Evolutionary conservation across 2,888 invertebrate species (phyloP), one percentile per base, ranked within the genome.

Genomic region (Saturnia pavonia): DNA sequence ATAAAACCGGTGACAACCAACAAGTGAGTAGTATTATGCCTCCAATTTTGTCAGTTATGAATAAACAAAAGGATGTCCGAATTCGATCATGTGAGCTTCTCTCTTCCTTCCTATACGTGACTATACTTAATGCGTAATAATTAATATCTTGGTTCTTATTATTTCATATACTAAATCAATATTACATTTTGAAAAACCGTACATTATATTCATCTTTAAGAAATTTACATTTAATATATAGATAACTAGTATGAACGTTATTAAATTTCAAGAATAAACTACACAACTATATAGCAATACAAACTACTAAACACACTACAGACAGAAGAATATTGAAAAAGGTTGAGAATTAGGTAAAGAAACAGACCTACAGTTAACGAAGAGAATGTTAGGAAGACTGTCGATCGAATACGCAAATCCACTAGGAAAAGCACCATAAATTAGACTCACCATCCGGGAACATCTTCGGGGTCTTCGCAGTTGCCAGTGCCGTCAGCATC

Each of bases 401-500:
- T 63, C 45, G 67, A 72, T 72, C 72, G 72, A 72, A 72, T 72
- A 67, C 72, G 63, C 68, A 69, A 57, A 69, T 67, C 69, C 51
- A 60, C 51, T 76, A 69, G 69, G 25, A 65, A 57, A 25, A 69
- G 22, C 22, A 48, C 60, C 68, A 43, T 70, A 54, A 72, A 71
- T 51, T 67, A 40, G 75, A 95, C 97, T 97, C 92, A 98, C 98
- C 98, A 98, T 96, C 98, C 98, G 91, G 97, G 97, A 95, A 98
- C 98, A 90, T 98, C 98, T 94, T 98, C 98, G 78, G 98, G 98
- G 88, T 98, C 98, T 92, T 98, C 97, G 92, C 98, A 99, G 95
- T 97, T 97, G 79, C 98, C 98, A 80, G 97, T 96, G 84, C 98
- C 98, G 81, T 98, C 98, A 84, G 96, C 94, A 85, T 97, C 97